Conservation (phyloP, 2,797 vertebrate genomes). For the Caiman crocodilus region DNA sequence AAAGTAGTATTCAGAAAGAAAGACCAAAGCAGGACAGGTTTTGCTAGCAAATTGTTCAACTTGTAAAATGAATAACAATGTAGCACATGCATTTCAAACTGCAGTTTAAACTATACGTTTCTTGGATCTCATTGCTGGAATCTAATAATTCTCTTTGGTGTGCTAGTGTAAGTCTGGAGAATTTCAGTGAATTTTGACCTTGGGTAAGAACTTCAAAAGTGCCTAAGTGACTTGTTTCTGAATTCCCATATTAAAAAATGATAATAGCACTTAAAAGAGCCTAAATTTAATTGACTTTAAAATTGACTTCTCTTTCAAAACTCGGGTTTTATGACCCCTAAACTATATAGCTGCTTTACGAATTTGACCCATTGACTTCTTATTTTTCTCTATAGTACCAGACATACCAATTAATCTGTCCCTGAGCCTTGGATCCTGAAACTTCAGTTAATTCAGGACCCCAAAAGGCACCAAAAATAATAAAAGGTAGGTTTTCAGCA, state of each 20-base stretch:
- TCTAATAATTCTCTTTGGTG: slow-evolving; percentile 9
- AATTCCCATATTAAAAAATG: neutral
- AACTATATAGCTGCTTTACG: neutral
- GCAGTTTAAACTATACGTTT: slow-evolving; percentile 64
- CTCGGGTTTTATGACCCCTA: neutral
- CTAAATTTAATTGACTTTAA: neutral
- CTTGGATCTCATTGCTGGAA: slow-evolving; percentile 16
- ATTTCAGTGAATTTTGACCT: neutral
- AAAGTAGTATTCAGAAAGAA: slow-evolving; percentile 33
- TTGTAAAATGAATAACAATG: slow-evolving; percentile 33
- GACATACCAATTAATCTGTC: neutral
- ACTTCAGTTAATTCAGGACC: neutral
- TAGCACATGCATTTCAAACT: slow-evolving; percentile 21
- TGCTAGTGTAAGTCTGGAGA: neutral
- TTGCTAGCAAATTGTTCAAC: slow-evolving; percentile 22
- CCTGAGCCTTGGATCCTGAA: neutral
- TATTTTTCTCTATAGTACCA: neutral
- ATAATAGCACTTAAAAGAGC: neutral
- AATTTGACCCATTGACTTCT: neutral
- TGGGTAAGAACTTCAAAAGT: neutral
- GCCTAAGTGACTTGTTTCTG: neutral
- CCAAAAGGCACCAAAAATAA: too few relatives aligned
- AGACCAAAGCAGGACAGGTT: slow-evolving; percentile 43
- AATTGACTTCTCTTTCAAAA: neutral
- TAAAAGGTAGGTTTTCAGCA: neutral